Base-by-base conservation (phyloP, 1,140 invertebrate genomes). In the Hyles euphorbiae region DNA sequence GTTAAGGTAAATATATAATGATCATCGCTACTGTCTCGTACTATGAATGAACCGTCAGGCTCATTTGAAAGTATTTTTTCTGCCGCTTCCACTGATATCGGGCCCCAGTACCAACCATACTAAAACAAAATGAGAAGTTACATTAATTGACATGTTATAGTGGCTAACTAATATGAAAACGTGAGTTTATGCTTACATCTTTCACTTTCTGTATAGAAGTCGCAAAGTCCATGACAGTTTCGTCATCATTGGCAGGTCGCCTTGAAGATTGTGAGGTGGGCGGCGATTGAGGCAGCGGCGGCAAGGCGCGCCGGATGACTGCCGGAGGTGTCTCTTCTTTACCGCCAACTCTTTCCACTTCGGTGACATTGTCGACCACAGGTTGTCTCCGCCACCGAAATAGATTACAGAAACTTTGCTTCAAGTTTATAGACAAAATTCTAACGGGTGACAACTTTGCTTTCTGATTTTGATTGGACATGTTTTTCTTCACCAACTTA, bases 101-200 rank as follows among this genome's bases (percentile, higher is more conserved):
- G 97, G 68, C 98, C 98, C 98, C 98, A 99, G 87, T 99, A 99
- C 98, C 98, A 99, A 47, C 96, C 97, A 89, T 96, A 97, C 97
- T 98, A 78, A 63, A 92, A 91, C 46, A 53, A 58, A 58, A 22
- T 22, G 22, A 22, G 22, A 22, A 22, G 22, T 22, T 22, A 22
- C 22, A 22, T 22, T 22, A 22, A 22, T 22, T n/a, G n/a, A n/a
- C n/a, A 22, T 22, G 0, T 22, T 22, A 22, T 22, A 22, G 22
- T 22, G 0, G 22, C 22, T 2, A 22, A 22, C 22, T 22, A 22
- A 22, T 2, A 57, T 66, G 58, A 51, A 63, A 55, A 47, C 48
- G 46, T 34, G 43, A 48, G n/a, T 34, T 10, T 12, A 53, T 52
- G 93, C 95, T 92, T 90, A 97, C 96, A 90, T 97, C 96, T 92